Evolutionary conservation across 2,113 vertebrate genomes (phyloP).

Genomic region (Catagonus wagneri): DNA sequence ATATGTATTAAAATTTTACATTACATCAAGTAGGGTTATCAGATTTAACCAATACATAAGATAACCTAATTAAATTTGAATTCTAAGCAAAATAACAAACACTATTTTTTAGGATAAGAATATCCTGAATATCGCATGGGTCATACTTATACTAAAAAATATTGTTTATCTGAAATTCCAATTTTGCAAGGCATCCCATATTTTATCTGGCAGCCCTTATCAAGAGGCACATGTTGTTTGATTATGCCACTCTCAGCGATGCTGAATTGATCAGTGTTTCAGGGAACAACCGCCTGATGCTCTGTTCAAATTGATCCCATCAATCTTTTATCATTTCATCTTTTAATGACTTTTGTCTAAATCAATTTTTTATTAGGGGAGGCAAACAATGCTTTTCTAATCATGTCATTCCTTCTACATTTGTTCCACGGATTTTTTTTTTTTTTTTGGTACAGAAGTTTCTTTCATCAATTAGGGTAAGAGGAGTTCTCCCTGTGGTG

Average conservation of each 20-base stretch:
- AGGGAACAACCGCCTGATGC: background rate
- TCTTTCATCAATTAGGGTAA: background rate
- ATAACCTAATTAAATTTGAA: background rate
- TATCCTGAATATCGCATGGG: background rate
- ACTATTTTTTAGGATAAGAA: background rate
- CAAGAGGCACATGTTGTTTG: background rate
- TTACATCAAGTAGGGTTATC: background rate
- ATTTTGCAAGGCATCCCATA: background rate
- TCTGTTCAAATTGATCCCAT: background rate
- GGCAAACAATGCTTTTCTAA: background rate
- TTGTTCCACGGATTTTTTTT: background rate
- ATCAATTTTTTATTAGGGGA: conserved; percentile 19
- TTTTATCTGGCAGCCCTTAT: background rate
- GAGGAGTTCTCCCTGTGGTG: background rate
- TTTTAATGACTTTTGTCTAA: conserved; percentile 36
- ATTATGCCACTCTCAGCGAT: background rate
- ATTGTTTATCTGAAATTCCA: conserved; percentile 3
- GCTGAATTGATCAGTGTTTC: background rate
- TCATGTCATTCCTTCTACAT: background rate
- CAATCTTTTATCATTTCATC: conserved; percentile 8
- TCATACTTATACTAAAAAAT: conserved; percentile 1
- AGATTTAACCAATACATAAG: background rate
- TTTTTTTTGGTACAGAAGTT: background rate
- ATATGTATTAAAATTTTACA: background rate
- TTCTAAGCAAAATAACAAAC: conserved; percentile 3